Evolutionary conservation across 2,113 vertebrate species (phyloP).

Genomic region (Psettodes erumei): DNA sequence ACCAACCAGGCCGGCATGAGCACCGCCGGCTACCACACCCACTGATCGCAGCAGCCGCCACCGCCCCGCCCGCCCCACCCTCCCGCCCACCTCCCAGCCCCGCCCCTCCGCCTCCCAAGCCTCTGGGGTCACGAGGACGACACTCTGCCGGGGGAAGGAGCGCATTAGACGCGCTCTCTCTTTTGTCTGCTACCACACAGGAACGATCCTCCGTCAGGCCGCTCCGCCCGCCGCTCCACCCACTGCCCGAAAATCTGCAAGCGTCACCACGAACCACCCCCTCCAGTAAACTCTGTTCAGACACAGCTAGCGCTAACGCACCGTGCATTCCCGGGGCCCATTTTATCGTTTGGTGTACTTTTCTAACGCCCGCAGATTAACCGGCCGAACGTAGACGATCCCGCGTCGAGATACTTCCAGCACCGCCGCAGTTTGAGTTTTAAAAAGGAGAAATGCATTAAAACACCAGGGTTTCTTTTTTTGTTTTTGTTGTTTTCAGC

Average conservation of each 20-base stretch:
- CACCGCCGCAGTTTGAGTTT: slow-evolving; percentile 54
- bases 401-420: slow-evolving; percentile 40
- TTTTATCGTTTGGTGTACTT: slow-evolving; percentile 67
- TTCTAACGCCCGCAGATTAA: slow-evolving; percentile 49
- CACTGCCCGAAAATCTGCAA: slow-evolving; percentile 70
- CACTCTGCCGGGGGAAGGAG: slow-evolving; percentile 62
- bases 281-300: slow-evolving; percentile 48
- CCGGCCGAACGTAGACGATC: slow-evolving; percentile 65
- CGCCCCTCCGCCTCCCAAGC: slow-evolving; percentile 37
- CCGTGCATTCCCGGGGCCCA: slow-evolving; percentile 60
- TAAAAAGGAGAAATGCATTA: slow-evolving; percentile 24
- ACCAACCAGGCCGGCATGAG: slow-evolving; percentile 91
- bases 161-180: slow-evolving; percentile 60
- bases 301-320: slow-evolving; percentile 56
- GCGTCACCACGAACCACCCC: slow-evolving; percentile 50
- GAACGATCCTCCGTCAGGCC: slow-evolving; percentile 63
- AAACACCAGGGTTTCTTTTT: slow-evolving; percentile 44
- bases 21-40: slow-evolving; percentile 92
- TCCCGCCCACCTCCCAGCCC: too few relatives aligned
- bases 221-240: slow-evolving; percentile 62
- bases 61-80: too few relatives aligned
- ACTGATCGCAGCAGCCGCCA: too few relatives aligned
- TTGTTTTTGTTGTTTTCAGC: slow-evolving; percentile 56
- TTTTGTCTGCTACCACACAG: slow-evolving; percentile 60
- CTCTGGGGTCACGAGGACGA: slow-evolving; percentile 58